phyloP scores from a whole-genome alignment of 2,113 vertebrate species.

The Pomatorhinus ruficollis region DNA sequence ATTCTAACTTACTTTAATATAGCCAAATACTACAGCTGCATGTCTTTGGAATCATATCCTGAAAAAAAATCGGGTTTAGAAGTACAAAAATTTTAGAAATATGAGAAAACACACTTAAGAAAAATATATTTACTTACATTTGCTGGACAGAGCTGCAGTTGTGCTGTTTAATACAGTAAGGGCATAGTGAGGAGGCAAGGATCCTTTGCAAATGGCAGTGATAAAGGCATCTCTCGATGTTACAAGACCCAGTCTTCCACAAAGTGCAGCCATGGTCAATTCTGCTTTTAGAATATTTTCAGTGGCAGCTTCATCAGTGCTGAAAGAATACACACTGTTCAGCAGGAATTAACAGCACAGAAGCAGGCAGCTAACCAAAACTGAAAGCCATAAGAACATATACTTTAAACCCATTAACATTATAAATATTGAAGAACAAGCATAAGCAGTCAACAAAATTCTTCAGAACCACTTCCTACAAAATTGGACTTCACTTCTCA shows the following conservation, averaged over 20 bases:
- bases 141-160: slow-evolving; percentile 83
- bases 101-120: background rate
- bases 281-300: slow-evolving; percentile 99
- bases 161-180: slow-evolving; percentile 90
- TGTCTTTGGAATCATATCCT: background rate
- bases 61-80: background rate
- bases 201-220: slow-evolving; percentile 97
- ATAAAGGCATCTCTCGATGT: slow-evolving; percentile 98
- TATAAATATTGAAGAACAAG: background rate
- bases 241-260: slow-evolving; percentile 90
- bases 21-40: background rate
- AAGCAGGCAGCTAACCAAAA: background rate
- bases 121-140: slow-evolving; percentile 79
- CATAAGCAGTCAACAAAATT: slow-evolving; percentile 6
- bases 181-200: slow-evolving; percentile 94
- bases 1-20: background rate
- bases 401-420: background rate
- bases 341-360: background rate
- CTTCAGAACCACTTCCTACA: background rate
- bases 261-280: slow-evolving; percentile 93
- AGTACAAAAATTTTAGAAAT: background rate
- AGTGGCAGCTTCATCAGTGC: slow-evolving; percentile 96
- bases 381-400: background rate
- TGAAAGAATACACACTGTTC: slow-evolving; percentile 63
- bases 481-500: background rate